Conservation (phyloP, 2,797 vertebrate genomes). For the Galago senegalensis region DNA sequence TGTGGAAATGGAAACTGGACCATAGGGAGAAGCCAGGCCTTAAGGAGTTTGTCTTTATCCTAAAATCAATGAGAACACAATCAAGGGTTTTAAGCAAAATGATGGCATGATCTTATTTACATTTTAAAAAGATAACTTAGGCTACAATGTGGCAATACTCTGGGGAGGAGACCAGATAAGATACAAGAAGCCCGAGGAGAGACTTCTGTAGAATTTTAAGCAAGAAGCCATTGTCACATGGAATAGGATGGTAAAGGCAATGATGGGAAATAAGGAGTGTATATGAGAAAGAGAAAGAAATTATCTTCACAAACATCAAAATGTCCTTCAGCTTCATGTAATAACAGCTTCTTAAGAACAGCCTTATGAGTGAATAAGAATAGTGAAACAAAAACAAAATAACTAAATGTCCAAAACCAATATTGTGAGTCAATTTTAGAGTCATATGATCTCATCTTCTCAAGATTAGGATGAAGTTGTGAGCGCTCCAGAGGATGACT, state of each 20-base stretch:
- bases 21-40: not conserved
- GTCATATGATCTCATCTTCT: not conserved
- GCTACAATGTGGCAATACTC: not conserved
- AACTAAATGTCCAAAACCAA: not conserved
- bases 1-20: not conserved
- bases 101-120: not conserved
- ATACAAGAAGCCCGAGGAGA: not conserved
- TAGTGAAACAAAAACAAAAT: not conserved
- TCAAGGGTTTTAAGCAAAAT: not conserved
- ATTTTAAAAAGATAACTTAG: conserved; percentile 1
- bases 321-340: not conserved
- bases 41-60: not conserved
- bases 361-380: not conserved
- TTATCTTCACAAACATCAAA: not conserved
- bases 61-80: not conserved
- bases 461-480: not conserved
- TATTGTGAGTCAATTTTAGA: not conserved
- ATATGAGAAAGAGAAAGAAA: not conserved
- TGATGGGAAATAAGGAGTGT: not conserved
- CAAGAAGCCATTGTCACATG: not conserved
- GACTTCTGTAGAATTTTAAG: not conserved
- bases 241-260: not conserved
- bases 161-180: not conserved
- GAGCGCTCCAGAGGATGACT: not conserved
- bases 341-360: not conserved